These are phyloP conservation scores for Macrochelys suwanniensis DNA, from an alignment of 2,797 vertebrate species.

Conservation along the genomic window DNA sequence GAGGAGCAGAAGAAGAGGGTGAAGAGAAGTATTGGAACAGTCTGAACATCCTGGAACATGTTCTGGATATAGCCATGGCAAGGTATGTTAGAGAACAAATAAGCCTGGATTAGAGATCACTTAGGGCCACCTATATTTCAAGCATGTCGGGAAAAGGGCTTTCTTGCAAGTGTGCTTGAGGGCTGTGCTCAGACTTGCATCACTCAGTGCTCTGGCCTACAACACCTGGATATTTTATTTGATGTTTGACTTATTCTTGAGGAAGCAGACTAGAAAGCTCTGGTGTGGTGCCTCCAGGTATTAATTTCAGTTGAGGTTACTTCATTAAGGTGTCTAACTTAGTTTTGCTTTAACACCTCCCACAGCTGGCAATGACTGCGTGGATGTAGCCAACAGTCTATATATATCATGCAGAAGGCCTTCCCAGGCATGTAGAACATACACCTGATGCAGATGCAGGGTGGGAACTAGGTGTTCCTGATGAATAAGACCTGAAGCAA, in stretches of 20 bases:
- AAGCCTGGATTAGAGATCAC: neutral
- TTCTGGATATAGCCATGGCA: neutral
- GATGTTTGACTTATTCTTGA: constrained; percentile 50
- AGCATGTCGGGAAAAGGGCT: neutral
- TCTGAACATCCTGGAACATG: rapidly evolving
- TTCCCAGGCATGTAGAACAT: neutral
- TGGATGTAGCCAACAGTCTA: neutral
- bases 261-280: constrained; percentile 56
- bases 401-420: constrained; percentile 13
- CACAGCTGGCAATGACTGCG: constrained; percentile 35
- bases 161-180: neutral
- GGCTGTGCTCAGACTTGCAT: constrained; percentile 15
- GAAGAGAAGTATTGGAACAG: neutral
- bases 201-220: constrained; percentile 2
- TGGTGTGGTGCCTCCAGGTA: constrained; percentile 45
- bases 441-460: neutral
- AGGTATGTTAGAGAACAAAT: neutral
- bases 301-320: constrained; percentile 71
- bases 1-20: neutral
- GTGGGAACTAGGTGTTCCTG: neutral
- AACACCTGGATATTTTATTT: constrained; percentile 60
- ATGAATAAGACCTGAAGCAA: neutral
- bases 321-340: constrained; percentile 38
- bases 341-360: constrained; percentile 31
- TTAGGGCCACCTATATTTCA: neutral